Base-by-base conservation (phyloP, 1,140 invertebrate species). In the Drosophila nigrodunni region DNA sequence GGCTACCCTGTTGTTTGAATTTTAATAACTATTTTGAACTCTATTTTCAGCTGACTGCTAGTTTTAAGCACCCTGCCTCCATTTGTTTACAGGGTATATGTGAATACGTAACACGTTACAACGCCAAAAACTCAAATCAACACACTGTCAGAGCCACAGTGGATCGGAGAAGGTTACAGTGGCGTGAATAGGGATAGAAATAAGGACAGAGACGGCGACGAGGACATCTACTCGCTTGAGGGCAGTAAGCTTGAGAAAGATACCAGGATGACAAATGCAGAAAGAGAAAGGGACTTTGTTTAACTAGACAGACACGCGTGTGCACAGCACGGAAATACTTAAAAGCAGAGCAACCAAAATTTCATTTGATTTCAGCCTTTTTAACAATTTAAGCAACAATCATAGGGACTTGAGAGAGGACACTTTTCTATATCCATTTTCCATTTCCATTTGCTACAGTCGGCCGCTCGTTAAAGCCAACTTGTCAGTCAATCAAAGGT, bases 401-500 rank as follows among this genome's bases (percentile, higher is more conserved):
- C 80, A 78, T 75, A 35, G 21, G 25, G 34, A 64, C 61, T 69
- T 60, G 61, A 79, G 71, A 52, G 37, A 61, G 75, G 61, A 66
- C 62, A 83, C 55, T 49, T 68, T 15, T 15, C 13, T n/a, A 21
- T 34, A 15, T 34, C 46, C n/a, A 13, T 39, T 39, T 55, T 7
- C 9, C 10, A 39, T 18, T 37, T 25, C 44, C 3, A 4, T 62
- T 50, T 52, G 25, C 30, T 7, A 52, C 47, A 13, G 13, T 66
- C 25, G 78, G 57, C 64, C 58, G 62, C 59, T 89, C 77, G 85
- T 88, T 88, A 77, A 64, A 65, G 83, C 67, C 83, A 88, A 83
- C 73, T 88, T 89, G 85, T 80, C 83, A 88, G 83, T 88, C 83
- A 88, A 89, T 88, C 85, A 89, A 80, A 80, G 85, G 83, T 88